Percentiles rank a stretch among this genome's conserved stretches.
Evolutionary conservation across 2,797 vertebrate species (phyloP).

Genomic region (Hyperoplus immaculatus): DNA sequence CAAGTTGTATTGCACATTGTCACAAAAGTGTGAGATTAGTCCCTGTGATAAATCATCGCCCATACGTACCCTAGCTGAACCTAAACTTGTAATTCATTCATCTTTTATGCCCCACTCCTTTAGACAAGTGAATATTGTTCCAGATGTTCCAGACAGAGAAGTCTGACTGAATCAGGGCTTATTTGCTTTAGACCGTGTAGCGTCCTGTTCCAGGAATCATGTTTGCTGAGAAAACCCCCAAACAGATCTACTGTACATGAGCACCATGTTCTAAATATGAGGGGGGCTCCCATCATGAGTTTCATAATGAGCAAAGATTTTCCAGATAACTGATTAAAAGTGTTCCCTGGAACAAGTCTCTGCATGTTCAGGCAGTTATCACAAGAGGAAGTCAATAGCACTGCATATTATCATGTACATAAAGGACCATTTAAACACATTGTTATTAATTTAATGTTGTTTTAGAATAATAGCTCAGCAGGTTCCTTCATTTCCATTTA

Average conservation of each 20-base stretch:
- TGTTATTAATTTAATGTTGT: no score
- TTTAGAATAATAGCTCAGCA: no score
- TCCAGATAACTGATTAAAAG: background rate
- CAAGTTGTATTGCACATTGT: no score
- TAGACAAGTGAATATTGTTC: conserved; percentile 12
- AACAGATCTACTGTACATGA: background rate
- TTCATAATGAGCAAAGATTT: conserved; percentile 5
- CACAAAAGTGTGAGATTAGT: background rate
- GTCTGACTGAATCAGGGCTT: background rate
- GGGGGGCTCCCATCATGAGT: background rate
- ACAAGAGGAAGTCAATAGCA: background rate
- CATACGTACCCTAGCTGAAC: background rate
- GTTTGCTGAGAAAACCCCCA: background rate
- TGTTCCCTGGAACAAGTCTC: background rate
- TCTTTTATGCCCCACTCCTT: conserved; percentile 5
- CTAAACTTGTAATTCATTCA: conserved; percentile 24
- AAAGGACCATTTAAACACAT: background rate
- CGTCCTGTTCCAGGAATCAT: background rate
- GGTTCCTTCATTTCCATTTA: background rate
- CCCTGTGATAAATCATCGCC: conserved; percentile 6
- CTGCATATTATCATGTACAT: background rate
- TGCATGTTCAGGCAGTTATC: background rate
- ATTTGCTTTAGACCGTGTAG: background rate
- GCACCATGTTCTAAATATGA: no score
- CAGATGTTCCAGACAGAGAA: background rate